phyloP scores from a whole-genome alignment of 2,797 vertebrate genomes.

The Naso thynnoides region DNA sequence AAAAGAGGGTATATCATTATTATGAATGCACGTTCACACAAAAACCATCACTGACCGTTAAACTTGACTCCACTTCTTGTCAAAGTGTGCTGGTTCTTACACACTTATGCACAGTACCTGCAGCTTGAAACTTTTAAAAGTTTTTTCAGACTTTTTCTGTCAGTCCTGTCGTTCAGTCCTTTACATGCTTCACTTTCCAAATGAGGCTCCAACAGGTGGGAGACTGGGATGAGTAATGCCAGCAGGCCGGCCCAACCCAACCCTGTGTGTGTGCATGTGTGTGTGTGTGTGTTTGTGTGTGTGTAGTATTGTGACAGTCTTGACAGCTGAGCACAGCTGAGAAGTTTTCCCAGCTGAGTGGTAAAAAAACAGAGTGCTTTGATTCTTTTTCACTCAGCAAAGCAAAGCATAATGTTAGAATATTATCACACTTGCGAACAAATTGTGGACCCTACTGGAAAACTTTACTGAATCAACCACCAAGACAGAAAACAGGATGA shows the following conservation, averaged over 20 bases:
- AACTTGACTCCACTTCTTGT: conserved; percentile 33
- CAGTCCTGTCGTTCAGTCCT: conserved; percentile 17
- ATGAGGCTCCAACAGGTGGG: conserved; percentile 76
- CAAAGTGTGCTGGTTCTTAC: background rate
- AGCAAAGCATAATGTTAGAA: conserved; percentile 20
- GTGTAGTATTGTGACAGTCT: conserved; percentile 65
- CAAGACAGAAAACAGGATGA: background rate
- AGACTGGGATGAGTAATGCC: conserved; percentile 60
- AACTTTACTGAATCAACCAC: background rate
- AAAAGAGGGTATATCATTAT: background rate
- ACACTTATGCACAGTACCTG: background rate
- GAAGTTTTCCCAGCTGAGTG: conserved; percentile 79
- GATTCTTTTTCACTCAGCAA: conserved; percentile 12
- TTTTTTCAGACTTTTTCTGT: conserved; percentile 24
- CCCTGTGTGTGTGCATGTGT: conserved; percentile 19
- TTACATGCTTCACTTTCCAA: conserved; percentile 59
- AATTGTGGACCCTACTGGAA: background rate
- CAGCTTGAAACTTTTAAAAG: background rate
- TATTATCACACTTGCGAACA: background rate
- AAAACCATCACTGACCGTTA: conserved; percentile 46
- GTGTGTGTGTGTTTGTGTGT: conserved; percentile 25
- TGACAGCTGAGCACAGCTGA: conserved; percentile 76
- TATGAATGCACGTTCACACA: background rate
- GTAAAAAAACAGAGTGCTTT: conserved; percentile 82
- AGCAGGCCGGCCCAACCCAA: conserved; percentile 36